Evolutionary conservation across 2,888 invertebrate species (phyloP).

Genomic region (Nephrocerus scutellatus): DNA sequence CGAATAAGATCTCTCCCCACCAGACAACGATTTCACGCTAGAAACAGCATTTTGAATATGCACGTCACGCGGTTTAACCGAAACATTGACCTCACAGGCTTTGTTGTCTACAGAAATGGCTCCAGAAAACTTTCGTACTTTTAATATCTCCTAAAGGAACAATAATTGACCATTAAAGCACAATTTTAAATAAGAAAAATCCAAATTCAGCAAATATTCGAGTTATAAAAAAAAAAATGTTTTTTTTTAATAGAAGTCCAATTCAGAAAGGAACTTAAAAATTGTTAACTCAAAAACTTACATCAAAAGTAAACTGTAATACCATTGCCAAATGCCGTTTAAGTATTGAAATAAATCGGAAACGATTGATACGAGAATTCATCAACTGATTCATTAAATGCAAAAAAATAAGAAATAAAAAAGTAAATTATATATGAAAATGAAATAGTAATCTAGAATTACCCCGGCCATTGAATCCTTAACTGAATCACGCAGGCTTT

Average conservation of each 20-base stretch:
- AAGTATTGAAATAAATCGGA: conserved; percentile 45
- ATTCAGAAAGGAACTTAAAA: conserved; percentile 5
- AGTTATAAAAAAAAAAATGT: no score
- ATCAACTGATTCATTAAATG: no score
- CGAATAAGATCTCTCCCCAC: conserved; percentile 93
- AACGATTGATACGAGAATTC: conserved; percentile 42
- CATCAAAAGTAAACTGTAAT: conserved; percentile 47
- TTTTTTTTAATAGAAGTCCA: no score
- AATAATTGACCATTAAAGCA: neutral
- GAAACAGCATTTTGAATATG: conserved; percentile 46
- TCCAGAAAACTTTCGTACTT: conserved; percentile 37
- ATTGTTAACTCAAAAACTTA: conserved; percentile 24
- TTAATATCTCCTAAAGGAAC: conserved; percentile 30
- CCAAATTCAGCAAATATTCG: neutral
- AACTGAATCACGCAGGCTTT: conserved; percentile 43
- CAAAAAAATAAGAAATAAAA: no score
- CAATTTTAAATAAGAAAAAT: neutral
- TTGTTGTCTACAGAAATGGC: conserved; percentile 42
- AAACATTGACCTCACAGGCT: conserved; percentile 49
- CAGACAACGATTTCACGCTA: conserved; percentile 69
- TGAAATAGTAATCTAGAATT: conserved; percentile 11
- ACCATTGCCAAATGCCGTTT: conserved; percentile 49
- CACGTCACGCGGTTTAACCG: conserved; percentile 53
- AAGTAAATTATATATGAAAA: neutral
- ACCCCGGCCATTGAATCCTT: conserved; percentile 48